Evolutionary conservation across 2,797 vertebrate genomes (phyloP).

Genomic region (Pempheris klunzingeri): DNA sequence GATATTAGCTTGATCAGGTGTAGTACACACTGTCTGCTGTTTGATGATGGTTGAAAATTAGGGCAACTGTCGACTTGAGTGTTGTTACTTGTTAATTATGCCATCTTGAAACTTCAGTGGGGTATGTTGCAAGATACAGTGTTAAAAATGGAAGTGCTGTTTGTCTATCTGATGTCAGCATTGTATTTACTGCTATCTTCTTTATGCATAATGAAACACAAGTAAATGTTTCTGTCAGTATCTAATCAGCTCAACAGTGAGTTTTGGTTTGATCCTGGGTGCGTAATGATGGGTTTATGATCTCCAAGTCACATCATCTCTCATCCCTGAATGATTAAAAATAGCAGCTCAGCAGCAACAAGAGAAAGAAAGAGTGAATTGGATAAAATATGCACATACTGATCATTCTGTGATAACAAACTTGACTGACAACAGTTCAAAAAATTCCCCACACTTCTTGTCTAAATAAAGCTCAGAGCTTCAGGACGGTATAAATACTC

Average conservation of each 20-base stretch:
- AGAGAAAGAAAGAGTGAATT: background rate
- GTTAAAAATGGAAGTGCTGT: conserved; percentile 45
- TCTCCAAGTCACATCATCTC: background rate
- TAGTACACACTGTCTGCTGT: background rate
- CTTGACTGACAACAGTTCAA: background rate
- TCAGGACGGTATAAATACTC: conserved; percentile 9
- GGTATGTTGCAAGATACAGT: background rate
- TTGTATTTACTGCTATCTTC: conserved; percentile 31
- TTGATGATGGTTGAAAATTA: conserved; percentile 22
- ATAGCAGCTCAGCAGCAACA: background rate
- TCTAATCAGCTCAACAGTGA: conserved; percentile 19
- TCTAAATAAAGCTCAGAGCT: conserved; percentile 2
- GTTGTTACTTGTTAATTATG: conserved; percentile 31
- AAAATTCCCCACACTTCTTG: background rate
- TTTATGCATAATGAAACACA: conserved; percentile 36
- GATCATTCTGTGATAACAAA: background rate
- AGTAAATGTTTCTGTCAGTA: conserved; percentile 30
- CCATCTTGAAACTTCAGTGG: conserved; percentile 30
- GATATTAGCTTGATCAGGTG: background rate
- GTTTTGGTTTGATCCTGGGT: conserved; percentile 15
- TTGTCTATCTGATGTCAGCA: conserved; percentile 40
- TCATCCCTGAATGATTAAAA: conserved; percentile 2
- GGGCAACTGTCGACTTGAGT: conserved; percentile 4
- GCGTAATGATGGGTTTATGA: conserved; percentile 33
- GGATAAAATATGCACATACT: background rate